These are phyloP conservation scores for Caenorhabditis uteleia DNA, from an alignment of 2,888 invertebrate genomes.

Conservation along the genomic window DNA sequence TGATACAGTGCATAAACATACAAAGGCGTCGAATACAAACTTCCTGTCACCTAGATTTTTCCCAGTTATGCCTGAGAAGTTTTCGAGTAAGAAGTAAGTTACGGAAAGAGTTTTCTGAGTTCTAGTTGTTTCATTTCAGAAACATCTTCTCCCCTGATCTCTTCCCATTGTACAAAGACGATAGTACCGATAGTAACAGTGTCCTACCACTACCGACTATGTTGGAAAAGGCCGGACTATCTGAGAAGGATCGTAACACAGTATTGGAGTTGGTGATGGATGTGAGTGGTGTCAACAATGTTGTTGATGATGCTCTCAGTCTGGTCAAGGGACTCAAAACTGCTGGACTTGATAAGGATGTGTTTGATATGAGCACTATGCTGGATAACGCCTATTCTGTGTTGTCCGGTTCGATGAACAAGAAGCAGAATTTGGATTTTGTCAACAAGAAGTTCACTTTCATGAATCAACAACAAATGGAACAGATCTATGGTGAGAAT, in stretches of 20 bases:
- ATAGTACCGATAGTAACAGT: constrained; percentile 42
- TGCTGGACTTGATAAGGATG: constrained; percentile 46
- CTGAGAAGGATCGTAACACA: constrained; percentile 35
- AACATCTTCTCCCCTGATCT: constrained; percentile 53
- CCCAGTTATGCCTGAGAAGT: constrained; percentile 52
- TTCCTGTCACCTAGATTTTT: constrained; percentile 56
- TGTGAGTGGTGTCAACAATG: constrained; percentile 49
- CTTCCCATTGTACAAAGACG: constrained; percentile 56
- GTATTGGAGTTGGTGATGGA: constrained; percentile 59
- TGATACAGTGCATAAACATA: constrained; percentile 46
- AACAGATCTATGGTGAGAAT: constrained; percentile 48
- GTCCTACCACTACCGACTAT: constrained; percentile 46
- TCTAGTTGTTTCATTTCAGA: constrained; percentile 24
- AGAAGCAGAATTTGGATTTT: constrained; percentile 44
- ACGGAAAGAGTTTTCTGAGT: neutral
- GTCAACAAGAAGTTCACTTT: constrained; percentile 49
- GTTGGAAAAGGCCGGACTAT: constrained; percentile 50
- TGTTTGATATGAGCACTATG: constrained; percentile 42
- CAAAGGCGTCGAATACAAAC: constrained; percentile 45
- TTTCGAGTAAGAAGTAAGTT: constrained; percentile 27
- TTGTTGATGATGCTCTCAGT: constrained; percentile 55
- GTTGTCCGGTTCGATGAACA: constrained; percentile 31
- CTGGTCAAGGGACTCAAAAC: constrained; percentile 39
- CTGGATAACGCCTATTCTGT: constrained; percentile 42
- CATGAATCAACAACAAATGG: constrained; percentile 49